Evolutionary conservation across 2,113 vertebrate species (phyloP).

Genomic region (Eulemur rufifrons): DNA sequence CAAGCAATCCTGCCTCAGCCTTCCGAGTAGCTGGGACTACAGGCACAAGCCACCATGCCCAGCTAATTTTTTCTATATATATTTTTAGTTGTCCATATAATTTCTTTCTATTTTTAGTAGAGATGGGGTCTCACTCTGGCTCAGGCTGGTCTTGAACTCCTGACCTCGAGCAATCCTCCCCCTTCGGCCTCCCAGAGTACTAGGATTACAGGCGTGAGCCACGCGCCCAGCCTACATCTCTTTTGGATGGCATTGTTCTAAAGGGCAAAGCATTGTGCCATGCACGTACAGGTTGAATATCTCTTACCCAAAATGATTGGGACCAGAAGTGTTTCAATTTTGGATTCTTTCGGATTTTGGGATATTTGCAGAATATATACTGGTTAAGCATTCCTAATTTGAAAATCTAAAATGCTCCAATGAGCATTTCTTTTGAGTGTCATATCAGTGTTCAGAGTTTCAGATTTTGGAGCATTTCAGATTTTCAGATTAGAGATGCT

Average conservation of each 20-base stretch:
- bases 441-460: not conserved
- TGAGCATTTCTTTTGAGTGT: not conserved
- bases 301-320: not conserved
- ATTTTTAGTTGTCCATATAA: too few relatives aligned
- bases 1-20: too few relatives aligned
- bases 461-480: not conserved
- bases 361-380: not conserved
- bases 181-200: too few relatives aligned
- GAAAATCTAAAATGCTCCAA: not conserved
- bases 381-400: not conserved
- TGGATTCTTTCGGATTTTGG: not conserved
- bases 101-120: too few relatives aligned
- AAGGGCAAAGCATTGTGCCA: not conserved
- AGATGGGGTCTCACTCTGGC: too few relatives aligned
- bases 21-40: too few relatives aligned
- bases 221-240: not conserved
- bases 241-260: not conserved
- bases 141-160: too few relatives aligned
- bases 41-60: too few relatives aligned
- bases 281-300: not conserved
- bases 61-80: too few relatives aligned
- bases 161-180: too few relatives aligned
- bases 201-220: too few relatives aligned
- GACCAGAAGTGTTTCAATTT: not conserved
- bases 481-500: not conserved